Conservation (phyloP, 2,888 invertebrate genomes). For the Drosophila putrida region DNA sequence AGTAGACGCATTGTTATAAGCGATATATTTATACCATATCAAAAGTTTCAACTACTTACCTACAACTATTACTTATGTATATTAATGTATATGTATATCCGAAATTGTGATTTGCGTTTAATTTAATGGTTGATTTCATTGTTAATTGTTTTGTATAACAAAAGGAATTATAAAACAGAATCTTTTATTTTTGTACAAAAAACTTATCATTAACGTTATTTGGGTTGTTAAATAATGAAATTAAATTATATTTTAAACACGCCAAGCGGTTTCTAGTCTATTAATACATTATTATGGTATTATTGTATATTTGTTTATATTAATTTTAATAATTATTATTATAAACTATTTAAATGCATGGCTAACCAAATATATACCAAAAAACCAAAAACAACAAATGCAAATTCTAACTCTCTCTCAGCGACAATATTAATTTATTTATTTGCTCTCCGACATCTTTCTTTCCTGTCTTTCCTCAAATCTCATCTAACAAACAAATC, state of each 20-base stretch:
- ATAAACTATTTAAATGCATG: slow-evolving; percentile 65
- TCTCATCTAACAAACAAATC: slow-evolving; percentile 51
- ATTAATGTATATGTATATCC: slow-evolving; percentile 28
- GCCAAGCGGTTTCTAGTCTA: slow-evolving; percentile 49
- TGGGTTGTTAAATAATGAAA: slow-evolving; percentile 38
- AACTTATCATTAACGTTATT: slow-evolving; percentile 41
- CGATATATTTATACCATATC: slow-evolving; percentile 18
- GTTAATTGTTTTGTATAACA: slow-evolving; percentile 43
- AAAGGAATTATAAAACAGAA: slow-evolving; percentile 20
- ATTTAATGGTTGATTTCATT: slow-evolving; percentile 38
- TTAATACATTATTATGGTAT: slow-evolving; percentile 37
- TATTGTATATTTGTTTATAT: slow-evolving; percentile 50
- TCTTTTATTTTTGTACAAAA: slow-evolving; percentile 37
- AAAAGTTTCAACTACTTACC: neutral
- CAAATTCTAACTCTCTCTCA: slow-evolving; percentile 53
- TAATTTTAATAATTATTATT: slow-evolving; percentile 19
- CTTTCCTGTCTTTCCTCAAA: slow-evolving; percentile 67
- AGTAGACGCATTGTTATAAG: slow-evolving; percentile 51
- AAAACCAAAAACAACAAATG: slow-evolving; percentile 23
- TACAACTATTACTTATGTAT: slow-evolving; percentile 28
- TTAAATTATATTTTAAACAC: slow-evolving; percentile 41
- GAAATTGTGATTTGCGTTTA: slow-evolving; percentile 62
- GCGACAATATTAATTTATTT: slow-evolving; percentile 71
- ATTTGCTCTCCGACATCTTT: slow-evolving; percentile 71
- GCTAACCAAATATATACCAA: slow-evolving; percentile 61